A percentile compares a stretch with the other conserved stretches of the same genome.
phyloP scores from a whole-genome alignment of 1,140 invertebrate species.

The Drosophila elegans region DNA sequence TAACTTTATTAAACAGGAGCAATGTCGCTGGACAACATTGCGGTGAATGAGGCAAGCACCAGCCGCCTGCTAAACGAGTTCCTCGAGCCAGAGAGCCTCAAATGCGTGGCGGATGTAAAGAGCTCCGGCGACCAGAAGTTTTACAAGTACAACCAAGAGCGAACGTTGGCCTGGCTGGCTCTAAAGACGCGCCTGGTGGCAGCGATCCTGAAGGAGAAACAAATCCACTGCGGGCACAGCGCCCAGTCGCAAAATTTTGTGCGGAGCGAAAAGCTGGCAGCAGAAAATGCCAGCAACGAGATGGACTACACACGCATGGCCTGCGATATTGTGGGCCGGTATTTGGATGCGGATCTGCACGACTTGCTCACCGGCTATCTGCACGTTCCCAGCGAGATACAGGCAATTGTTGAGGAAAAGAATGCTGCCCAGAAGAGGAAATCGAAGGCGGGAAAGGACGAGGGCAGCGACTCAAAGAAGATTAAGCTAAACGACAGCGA shows the following conservation, averaged over 20 bases:
- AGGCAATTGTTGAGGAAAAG: conserved; percentile 66
- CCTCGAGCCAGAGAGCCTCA: conserved; percentile 34
- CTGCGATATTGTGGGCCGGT: conserved; percentile 73
- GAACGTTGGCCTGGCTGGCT: conserved; percentile 90
- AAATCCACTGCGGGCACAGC: conserved; percentile 89
- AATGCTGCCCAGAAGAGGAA: conserved; percentile 67
- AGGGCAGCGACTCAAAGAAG: conserved; percentile 59
- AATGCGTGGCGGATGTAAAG: conserved; percentile 68
- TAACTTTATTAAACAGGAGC: conserved; percentile 85
- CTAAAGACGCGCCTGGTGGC: conserved; percentile 88
- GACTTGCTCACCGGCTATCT: conserved; percentile 61
- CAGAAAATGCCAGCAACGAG: conserved; percentile 76
- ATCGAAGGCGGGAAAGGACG: conserved; percentile 51
- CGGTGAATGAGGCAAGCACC: conserved; percentile 60
- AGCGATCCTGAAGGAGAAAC: conserved; percentile 88
- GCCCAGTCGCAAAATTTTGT: conserved; percentile 90
- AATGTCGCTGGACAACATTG: conserved; percentile 89
- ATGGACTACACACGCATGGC: conserved; percentile 80
- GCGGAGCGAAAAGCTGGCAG: conserved; percentile 86
- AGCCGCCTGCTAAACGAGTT: conserved; percentile 60
- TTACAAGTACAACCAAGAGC: conserved; percentile 92
- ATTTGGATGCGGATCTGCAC: conserved; percentile 68
- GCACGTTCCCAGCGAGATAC: conserved; percentile 71
- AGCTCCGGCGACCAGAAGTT: conserved; percentile 88
- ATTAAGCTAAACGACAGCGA: conserved; percentile 60